These are phyloP conservation scores for Salticus scenicus DNA, from an alignment of 2,888 invertebrate genomes.

Conservation along the genomic window DNA sequence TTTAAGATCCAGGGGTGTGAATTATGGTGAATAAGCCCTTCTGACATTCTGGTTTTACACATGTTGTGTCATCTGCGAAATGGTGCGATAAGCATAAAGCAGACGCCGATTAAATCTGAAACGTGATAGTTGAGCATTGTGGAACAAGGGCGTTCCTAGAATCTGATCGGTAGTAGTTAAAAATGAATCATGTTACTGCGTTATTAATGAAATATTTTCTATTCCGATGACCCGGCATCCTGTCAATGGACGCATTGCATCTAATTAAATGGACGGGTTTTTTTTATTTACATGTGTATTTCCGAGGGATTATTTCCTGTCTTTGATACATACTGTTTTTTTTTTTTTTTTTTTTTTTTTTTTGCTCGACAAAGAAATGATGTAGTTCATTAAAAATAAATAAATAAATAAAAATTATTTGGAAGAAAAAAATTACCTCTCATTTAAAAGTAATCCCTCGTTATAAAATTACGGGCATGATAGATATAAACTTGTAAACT, in stretches of 20 bases:
- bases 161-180: neutral
- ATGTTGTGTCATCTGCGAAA: conserved; percentile 17
- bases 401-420: no score
- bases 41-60: neutral
- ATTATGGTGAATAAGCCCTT: neutral
- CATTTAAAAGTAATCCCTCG: no score
- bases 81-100: neutral
- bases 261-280: neutral
- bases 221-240: neutral
- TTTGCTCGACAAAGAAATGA: no score
- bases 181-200: neutral
- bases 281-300: no score
- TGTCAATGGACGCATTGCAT: neutral
- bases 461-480: no score
- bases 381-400: no score
- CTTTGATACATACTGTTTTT: no score
- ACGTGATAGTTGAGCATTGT: neutral
- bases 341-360: no score
- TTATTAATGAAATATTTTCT: neutral
- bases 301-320: no score
- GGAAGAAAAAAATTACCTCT: no score
- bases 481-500: no score
- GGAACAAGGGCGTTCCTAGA: neutral
- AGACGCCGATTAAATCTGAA: neutral
- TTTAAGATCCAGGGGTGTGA: neutral